phyloP scores from a whole-genome alignment of 2,888 invertebrate genomes.

The Anodontia alba region DNA sequence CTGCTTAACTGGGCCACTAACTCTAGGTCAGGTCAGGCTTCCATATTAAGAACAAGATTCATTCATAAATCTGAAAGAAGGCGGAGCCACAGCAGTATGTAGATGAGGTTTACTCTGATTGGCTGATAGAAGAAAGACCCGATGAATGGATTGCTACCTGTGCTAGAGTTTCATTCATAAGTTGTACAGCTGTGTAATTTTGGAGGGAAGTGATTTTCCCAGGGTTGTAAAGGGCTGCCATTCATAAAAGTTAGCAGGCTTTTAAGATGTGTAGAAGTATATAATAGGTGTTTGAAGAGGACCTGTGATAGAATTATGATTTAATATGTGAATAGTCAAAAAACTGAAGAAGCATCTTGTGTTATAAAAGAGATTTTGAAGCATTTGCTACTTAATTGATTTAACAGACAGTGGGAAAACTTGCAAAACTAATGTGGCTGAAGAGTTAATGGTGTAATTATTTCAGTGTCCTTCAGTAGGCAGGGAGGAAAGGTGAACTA shows the following conservation, averaged over 20 bases:
- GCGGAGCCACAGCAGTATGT: slow-evolving; percentile 64
- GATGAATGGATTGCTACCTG: slow-evolving; percentile 39
- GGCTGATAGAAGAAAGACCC: slow-evolving; percentile 29
- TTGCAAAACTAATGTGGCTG: background rate
- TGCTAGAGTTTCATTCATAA: slow-evolving; percentile 61
- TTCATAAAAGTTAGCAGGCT: slow-evolving; percentile 46
- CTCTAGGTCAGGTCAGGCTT: slow-evolving; percentile 58
- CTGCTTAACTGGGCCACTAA: slow-evolving; percentile 46
- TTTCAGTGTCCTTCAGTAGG: background rate
- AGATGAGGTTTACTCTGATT: slow-evolving; percentile 67
- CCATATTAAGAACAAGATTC: slow-evolving; percentile 63
- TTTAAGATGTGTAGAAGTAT: slow-evolving; percentile 11
- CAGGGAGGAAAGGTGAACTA: too few species aligned
- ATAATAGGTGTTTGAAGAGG: slow-evolving; percentile 16
- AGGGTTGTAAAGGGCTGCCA: slow-evolving; percentile 53
- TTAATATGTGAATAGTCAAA: slow-evolving; percentile 13
- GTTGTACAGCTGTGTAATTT: slow-evolving; percentile 60
- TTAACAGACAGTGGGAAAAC: slow-evolving; percentile 10
- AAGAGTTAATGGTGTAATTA: background rate
- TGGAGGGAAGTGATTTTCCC: slow-evolving; percentile 67
- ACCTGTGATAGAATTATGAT: slow-evolving; percentile 16
- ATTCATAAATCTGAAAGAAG: slow-evolving; percentile 62
- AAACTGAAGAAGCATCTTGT: background rate
- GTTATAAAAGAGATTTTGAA: slow-evolving; percentile 8
- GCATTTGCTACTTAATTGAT: slow-evolving; percentile 7